These are phyloP conservation scores for Rhinoderma darwinii DNA, from an alignment of 2,113 vertebrate genomes.

Conservation along the genomic window DNA sequence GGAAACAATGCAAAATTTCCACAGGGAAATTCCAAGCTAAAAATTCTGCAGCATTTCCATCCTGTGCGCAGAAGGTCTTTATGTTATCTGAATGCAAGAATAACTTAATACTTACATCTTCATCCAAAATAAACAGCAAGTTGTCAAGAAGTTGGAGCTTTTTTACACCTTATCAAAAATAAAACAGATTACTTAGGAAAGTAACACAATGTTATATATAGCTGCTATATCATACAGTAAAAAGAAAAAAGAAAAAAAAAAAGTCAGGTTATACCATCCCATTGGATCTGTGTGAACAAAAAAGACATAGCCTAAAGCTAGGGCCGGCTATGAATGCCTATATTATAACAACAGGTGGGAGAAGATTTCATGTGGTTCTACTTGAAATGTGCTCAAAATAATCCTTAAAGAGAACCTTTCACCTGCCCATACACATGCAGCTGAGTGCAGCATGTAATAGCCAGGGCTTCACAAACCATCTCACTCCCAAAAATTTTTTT, in stretches of 20 bases:
- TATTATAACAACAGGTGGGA: background rate
- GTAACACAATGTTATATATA: background rate
- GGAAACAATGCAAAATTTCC: background rate
- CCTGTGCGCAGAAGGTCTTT: no score
- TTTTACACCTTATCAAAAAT: conserved; percentile 77
- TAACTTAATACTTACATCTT: conserved; percentile 75
- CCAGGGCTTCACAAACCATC: no score
- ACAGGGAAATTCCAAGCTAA: no score
- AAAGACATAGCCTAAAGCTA: background rate
- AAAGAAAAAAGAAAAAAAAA: background rate
- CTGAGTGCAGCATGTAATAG: no score
- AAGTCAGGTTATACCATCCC: no score
- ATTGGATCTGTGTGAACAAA: background rate
- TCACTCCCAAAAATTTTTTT: no score
- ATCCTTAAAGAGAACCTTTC: no score
- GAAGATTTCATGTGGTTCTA: background rate
- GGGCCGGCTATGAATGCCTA: background rate
- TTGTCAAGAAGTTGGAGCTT: conserved; percentile 86
- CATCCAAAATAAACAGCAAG: conserved; percentile 86
- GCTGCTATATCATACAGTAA: background rate
- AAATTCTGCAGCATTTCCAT: no score
- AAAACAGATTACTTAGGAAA: background rate
- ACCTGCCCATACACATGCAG: no score
- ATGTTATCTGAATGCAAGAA: background rate
- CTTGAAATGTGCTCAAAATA: background rate